These are phyloP conservation scores for Zygogramma bicolorata DNA, from an alignment of 2,888 invertebrate species.

Conservation along the genomic window DNA sequence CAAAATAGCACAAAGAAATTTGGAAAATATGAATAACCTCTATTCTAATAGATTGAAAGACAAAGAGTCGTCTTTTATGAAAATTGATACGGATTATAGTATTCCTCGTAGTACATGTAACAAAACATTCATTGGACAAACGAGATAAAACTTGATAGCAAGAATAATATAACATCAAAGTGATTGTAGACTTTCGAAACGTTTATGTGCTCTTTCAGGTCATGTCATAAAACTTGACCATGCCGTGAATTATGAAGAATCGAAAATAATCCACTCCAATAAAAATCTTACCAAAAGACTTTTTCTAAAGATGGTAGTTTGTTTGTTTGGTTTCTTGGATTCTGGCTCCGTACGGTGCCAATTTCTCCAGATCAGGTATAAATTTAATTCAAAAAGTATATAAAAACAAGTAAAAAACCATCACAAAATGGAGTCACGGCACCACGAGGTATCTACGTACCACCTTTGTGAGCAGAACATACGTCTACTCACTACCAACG, in stretches of 20 bases:
- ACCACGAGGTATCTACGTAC: too few relatives aligned
- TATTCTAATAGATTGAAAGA: background rate
- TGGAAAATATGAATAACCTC: background rate
- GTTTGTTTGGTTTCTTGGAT: too few relatives aligned
- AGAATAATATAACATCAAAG: background rate
- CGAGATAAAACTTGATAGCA: background rate
- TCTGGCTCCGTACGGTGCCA: too few relatives aligned
- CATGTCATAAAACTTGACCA: background rate
- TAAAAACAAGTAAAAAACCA: too few relatives aligned
- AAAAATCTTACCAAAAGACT: background rate
- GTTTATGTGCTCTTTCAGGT: background rate
- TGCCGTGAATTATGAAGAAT: background rate
- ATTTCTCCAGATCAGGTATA: too few relatives aligned
- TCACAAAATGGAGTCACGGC: too few relatives aligned
- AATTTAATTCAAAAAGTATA: too few relatives aligned
- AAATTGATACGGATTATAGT: background rate
- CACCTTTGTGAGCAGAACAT: too few relatives aligned
- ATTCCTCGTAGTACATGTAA: background rate
- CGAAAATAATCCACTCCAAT: background rate
- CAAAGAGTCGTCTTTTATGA: background rate
- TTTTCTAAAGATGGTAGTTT: too few relatives aligned
- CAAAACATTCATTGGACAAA: background rate
- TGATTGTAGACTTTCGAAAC: background rate
- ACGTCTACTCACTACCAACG: too few relatives aligned
- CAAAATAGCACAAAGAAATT: background rate